Conservation (phyloP, 2,888 invertebrate species). For the Drosophila fungiperda region DNA sequence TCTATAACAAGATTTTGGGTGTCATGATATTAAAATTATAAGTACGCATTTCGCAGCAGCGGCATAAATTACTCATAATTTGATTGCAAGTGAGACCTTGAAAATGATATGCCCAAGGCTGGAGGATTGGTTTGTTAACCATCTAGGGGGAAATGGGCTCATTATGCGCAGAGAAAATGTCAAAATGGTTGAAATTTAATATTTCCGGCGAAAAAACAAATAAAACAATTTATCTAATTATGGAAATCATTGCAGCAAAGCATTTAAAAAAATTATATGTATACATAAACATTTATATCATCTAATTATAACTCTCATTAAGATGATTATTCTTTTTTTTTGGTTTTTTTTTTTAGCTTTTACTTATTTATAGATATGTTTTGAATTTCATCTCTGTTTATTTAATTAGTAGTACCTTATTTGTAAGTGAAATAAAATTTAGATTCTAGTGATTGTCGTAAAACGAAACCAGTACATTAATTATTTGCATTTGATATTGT, state of each 20-base stretch:
- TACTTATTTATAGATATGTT: conserved; percentile 19
- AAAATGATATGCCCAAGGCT: conserved; percentile 55
- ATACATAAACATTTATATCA: conserved; percentile 12
- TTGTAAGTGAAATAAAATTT: conserved; percentile 22
- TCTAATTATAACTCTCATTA: conserved; percentile 55
- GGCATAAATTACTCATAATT: conserved; percentile 77
- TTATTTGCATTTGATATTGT: conserved; percentile 62
- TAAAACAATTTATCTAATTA: conserved; percentile 42
- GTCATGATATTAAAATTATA: conserved; percentile 74
- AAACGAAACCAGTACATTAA: conserved; percentile 24
- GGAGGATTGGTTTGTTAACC: conserved; percentile 1
- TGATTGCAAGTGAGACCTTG: conserved; percentile 72
- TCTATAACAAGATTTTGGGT: conserved; percentile 77
- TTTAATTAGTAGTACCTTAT: conserved; percentile 31
- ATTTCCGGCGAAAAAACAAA: conserved; percentile 6
- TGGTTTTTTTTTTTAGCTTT: not conserved
- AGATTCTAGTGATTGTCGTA: conserved; percentile 50
- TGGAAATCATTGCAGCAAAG: conserved; percentile 15
- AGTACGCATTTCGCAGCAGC: conserved; percentile 45
- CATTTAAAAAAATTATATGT: not conserved
- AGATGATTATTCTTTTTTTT: conserved; percentile 9
- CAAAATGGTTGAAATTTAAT: conserved; percentile 52
- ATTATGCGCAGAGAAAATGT: conserved; percentile 40
- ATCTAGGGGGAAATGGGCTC: conserved; percentile 37
- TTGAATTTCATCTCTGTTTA: conserved; percentile 6